A percentile compares a stretch with the other conserved stretches of the same genome.
Conservation (phyloP, 1,140 invertebrate genomes). For the Listronotus bonariensis region DNA sequence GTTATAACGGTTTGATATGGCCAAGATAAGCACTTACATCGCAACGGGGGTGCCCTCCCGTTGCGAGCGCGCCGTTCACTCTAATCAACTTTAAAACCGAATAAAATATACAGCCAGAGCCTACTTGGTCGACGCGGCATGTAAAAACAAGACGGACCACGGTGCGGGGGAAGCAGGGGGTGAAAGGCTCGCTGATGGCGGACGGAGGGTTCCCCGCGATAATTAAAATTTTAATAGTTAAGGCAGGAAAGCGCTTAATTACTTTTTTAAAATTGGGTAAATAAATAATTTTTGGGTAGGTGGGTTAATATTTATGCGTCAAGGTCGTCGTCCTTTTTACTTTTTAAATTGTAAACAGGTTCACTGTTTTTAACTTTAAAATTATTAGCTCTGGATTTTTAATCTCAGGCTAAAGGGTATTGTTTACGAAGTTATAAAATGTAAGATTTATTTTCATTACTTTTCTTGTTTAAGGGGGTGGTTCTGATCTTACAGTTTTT, state of each 20-base stretch:
- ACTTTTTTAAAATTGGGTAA: slow-evolving; percentile 26
- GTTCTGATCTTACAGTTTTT: too few relatives aligned
- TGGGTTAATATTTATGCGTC: too few relatives aligned
- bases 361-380: too few relatives aligned
- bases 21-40: slow-evolving; percentile 54
- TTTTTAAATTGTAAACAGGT: too few relatives aligned
- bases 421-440: too few relatives aligned
- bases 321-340: too few relatives aligned
- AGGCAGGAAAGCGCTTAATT: slow-evolving; percentile 25
- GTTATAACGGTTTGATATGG: slow-evolving; percentile 55
- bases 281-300: slow-evolving; percentile 22
- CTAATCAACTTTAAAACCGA: slow-evolving; percentile 54
- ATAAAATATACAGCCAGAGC: slow-evolving; percentile 49
- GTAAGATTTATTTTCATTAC: too few relatives aligned
- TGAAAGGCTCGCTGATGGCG: slow-evolving; percentile 17
- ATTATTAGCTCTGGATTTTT: too few relatives aligned
- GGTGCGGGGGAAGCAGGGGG: slow-evolving; percentile 14
- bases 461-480: too few relatives aligned
- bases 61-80: slow-evolving; percentile 50
- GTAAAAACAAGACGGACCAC: slow-evolving; percentile 29
- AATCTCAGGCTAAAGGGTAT: too few relatives aligned
- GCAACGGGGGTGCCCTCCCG: slow-evolving; percentile 52
- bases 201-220: slow-evolving; percentile 22
- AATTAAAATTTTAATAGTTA: slow-evolving; percentile 36
- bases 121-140: slow-evolving; percentile 28